These are phyloP conservation scores for Syritta pipiens DNA, from an alignment of 2,888 invertebrate species.

Conservation along the genomic window DNA sequence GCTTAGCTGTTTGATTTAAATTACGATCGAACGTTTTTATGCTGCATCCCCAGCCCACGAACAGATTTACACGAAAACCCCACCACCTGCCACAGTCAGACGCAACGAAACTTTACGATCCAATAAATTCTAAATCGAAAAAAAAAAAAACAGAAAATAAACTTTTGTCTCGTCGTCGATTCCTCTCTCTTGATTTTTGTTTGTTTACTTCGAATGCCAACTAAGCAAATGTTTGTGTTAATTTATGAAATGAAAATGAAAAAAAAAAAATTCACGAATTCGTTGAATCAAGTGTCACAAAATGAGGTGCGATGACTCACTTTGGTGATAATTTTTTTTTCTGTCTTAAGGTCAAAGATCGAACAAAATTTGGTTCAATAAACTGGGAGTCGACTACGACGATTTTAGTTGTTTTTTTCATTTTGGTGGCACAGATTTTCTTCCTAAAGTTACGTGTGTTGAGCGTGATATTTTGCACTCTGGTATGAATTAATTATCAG, in stretches of 20 bases:
- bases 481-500: slow-evolving; percentile 55
- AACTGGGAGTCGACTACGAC: slow-evolving; percentile 5
- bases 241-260: slow-evolving; percentile 9
- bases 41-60: neutral
- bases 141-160: slow-evolving; percentile 23
- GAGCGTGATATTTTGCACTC: slow-evolving; percentile 18
- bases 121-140: slow-evolving; percentile 43
- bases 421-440: too few species aligned
- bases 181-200: too few species aligned
- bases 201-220: slow-evolving; percentile 20
- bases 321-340: slow-evolving; percentile 6
- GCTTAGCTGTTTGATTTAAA: slow-evolving; percentile 14
- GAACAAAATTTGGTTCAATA: slow-evolving; percentile 28
- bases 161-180: neutral
- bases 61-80: slow-evolving; percentile 10
- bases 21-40: neutral
- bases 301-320: slow-evolving; percentile 9
- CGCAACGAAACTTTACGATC: slow-evolving; percentile 22
- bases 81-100: slow-evolving; percentile 7
- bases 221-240: too few species aligned
- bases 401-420: neutral
- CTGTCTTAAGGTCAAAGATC: slow-evolving; percentile 11
- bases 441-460: too few species aligned
- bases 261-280: too few species aligned
- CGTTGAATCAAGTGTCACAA: slow-evolving; percentile 34